Conservation (phyloP, 2,797 vertebrate species). For the Sebastes hubbsi region DNA sequence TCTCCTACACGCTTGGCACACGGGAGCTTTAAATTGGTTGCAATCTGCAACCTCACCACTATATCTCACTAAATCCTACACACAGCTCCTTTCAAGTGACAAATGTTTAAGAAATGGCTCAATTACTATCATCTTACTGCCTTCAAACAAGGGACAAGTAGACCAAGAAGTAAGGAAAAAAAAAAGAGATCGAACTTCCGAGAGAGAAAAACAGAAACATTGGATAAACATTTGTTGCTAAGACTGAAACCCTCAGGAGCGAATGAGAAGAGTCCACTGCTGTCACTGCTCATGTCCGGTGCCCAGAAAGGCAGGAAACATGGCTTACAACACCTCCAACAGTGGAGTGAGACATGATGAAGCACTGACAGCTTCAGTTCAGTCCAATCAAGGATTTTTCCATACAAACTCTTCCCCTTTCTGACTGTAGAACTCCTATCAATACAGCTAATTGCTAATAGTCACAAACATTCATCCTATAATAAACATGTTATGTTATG, state of each 20-base stretch:
- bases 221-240: neutral
- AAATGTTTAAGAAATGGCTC: neutral
- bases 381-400: neutral
- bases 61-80: too few species aligned
- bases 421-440: neutral
- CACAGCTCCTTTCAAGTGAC: neutral
- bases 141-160: neutral
- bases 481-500: constrained; percentile 19
- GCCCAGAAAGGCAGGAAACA: neutral
- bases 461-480: constrained; percentile 21
- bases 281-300: neutral
- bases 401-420: neutral
- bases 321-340: neutral
- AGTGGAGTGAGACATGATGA: neutral
- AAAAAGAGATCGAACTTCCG: neutral
- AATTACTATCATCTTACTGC: neutral
- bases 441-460: neutral
- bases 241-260: neutral
- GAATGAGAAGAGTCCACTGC: neutral
- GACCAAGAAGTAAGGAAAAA: neutral
- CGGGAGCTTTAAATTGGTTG: too few species aligned
- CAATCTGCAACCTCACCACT: too few species aligned
- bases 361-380: neutral
- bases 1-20: too few species aligned
- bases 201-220: neutral